Evolutionary conservation across 2,888 invertebrate species (phyloP), one percentile per base, ranked within the genome.

Genomic region (Lithophane socia): DNA sequence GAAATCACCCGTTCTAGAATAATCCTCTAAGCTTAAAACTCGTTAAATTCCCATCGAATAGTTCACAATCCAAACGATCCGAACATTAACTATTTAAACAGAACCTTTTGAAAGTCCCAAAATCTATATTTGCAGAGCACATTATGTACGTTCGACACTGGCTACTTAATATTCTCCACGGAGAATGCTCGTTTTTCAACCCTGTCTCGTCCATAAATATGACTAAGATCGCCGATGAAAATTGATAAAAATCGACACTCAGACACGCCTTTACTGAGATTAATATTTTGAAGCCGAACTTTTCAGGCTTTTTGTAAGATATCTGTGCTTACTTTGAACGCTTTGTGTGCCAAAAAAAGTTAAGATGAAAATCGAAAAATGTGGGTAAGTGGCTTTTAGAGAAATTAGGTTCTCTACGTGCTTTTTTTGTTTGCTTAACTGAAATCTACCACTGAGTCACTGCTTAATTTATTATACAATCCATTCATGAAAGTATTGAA

Each of bases 241-340:
- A 88, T 88, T 88, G 88, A 88, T 88, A 88, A 87, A 88, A 88
- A 88, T 88, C 81, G 88, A 81, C 87, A 71, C 84, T 82, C 76
- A 75, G 78, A 81, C 82, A 80, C 85, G 79, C 87, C 85, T 81
- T 79, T 73, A 79, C 74, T 44, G 47, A 83, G 84, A 86, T 86
- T 88, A 84, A 86, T 79, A 86, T 86, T 88, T 86, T 70, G 64
- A 77, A 80, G 70, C 78, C 56, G 60, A 78, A 80, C 66, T 77
- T 80, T 63, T 80, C 37, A 77, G 60, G 56, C 54, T 74, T 66
- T 83, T 73, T 77, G 54, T 44, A 66, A 69, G 65, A 72, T 80
- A 82, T 86, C 68, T 79, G 66, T 67, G 64, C 65, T 73, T 47
- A 69, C 61, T 63, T 56, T 74, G 61, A 78, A 75, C 58, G 76